These are phyloP conservation scores for Scaptomyza reducta DNA, from an alignment of 2,888 invertebrate genomes.

Conservation along the genomic window DNA sequence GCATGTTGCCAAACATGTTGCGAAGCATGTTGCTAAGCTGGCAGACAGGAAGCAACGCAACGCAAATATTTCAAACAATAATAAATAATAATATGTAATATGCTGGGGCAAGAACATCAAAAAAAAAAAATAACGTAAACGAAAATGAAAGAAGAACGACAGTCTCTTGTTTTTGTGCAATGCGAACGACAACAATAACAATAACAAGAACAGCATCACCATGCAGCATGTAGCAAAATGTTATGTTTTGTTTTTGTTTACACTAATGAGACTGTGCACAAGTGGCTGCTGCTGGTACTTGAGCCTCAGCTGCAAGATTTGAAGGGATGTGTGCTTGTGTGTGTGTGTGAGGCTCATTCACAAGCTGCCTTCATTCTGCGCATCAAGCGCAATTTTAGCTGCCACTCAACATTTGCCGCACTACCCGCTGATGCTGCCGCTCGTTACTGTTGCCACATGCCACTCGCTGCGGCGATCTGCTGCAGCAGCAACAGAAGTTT, in stretches of 20 bases:
- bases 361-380: conserved; percentile 8
- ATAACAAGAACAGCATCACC: conserved; percentile 19
- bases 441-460: conserved; percentile 45
- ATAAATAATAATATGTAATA: conserved; percentile 43
- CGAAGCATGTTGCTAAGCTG: conserved; percentile 9
- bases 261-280: conserved; percentile 67
- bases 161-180: conserved; percentile 18
- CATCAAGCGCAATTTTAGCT: conserved; percentile 35
- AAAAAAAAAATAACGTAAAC: conserved; percentile 5
- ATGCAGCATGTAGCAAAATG: conserved; percentile 25
- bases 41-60: conserved; percentile 28
- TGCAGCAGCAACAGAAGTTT: conserved; percentile 43
- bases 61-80: conserved; percentile 48
- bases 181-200: conserved; percentile 12
- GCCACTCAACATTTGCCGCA: conserved; percentile 27
- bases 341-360: conserved; percentile 24
- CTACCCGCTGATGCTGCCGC: neutral
- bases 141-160: conserved; percentile 14
- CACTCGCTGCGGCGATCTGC: conserved; percentile 23
- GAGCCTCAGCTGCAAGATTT: conserved; percentile 38
- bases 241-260: conserved; percentile 53
- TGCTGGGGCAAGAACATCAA: conserved; percentile 23
- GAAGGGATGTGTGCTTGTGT: neutral
- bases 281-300: conserved; percentile 61
- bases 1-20: conserved; percentile 49